Conservation (phyloP, 2,113 vertebrate species). For the Platysternon megacephalum region DNA sequence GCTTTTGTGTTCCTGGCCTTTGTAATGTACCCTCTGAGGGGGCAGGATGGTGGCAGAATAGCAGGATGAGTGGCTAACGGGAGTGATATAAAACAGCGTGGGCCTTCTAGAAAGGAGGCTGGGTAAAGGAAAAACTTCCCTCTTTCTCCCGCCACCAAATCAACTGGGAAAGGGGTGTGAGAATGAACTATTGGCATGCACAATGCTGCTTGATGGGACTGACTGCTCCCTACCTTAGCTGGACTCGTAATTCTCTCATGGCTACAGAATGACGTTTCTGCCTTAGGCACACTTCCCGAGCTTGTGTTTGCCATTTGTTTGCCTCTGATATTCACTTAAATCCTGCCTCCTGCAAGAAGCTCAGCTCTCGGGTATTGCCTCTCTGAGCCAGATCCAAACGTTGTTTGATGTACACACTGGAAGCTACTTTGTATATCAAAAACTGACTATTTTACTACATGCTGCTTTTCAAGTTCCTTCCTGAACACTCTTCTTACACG, state of each 20-base stretch:
- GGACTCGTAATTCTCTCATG: not conserved
- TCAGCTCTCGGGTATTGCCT: not conserved
- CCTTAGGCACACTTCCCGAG: not conserved
- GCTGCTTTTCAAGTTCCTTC: not conserved
- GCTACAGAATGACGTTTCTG: not conserved
- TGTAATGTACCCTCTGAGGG: not conserved
- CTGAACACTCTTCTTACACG: not conserved
- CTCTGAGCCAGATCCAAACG: not conserved
- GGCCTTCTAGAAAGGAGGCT: not conserved
- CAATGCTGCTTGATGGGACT: not conserved
- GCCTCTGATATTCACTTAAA: not conserved
- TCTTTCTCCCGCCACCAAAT: not conserved
- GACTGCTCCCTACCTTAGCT: not conserved
- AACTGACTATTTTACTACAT: fast-evolving
- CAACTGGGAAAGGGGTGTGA: conserved; percentile 1
- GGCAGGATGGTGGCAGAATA: not conserved
- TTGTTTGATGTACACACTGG: fast-evolving
- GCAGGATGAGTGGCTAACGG: not conserved
- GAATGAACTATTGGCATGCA: not conserved
- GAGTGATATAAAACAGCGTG: not conserved
- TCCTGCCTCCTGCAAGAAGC: not conserved
- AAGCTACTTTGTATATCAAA: not conserved
- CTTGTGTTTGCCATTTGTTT: not conserved
- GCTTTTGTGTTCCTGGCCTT: not conserved
- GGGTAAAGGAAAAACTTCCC: not conserved